Evolutionary conservation across 2,888 invertebrate genomes (phyloP), one percentile per base, ranked within the genome.

Genomic region (Bruchidius siliquastri): DNA sequence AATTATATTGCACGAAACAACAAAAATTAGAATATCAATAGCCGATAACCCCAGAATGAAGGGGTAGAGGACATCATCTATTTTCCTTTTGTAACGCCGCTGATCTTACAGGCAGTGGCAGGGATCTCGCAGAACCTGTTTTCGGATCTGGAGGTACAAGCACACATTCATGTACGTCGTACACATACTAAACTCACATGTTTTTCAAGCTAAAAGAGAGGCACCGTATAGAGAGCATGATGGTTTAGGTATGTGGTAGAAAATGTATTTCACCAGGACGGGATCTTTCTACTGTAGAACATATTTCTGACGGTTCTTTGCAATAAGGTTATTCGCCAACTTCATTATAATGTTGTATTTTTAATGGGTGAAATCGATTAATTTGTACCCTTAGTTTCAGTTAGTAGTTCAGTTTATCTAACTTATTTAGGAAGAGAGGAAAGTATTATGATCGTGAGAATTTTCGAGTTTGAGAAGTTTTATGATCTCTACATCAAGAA

Each of bases 101-200:
- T 49, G 49, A 13, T 49, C 1, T 49, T 18, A 18, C 49, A 49
- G 49, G 49, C 49, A 49, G 49, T 49, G 49, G 49, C 49, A 49
- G 49, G 49, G 81, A 83, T 84, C 85, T 84, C 81, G 85, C 83
- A 84, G 83, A 85, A 86, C 86, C 85, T 84, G 86, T 86, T 86
- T 85, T 75, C 80, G 73, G 75, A 68, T 78, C 73, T 72, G 76
- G 72, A 78, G 68, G 68, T 68, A 73, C 72, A 71, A 66, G 71
- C 71, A n/a, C 30, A 22, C 69, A 68, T 22, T 69, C 71, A 71
- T 30, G 72, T 69, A 70, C 26, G 22, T 72, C 68, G 22, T 26
- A 69, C 22, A 21, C 71, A 69, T 67, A 21, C 70, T n/a, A 0
- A 49, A 49, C 49, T 49, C 49, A 13, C 13, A 49, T 49, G 49